Percentiles rank a stretch among this genome's conserved stretches.
Evolutionary conservation across 2,888 invertebrate genomes (phyloP).

Genomic region (Hymenopus coronatus): DNA sequence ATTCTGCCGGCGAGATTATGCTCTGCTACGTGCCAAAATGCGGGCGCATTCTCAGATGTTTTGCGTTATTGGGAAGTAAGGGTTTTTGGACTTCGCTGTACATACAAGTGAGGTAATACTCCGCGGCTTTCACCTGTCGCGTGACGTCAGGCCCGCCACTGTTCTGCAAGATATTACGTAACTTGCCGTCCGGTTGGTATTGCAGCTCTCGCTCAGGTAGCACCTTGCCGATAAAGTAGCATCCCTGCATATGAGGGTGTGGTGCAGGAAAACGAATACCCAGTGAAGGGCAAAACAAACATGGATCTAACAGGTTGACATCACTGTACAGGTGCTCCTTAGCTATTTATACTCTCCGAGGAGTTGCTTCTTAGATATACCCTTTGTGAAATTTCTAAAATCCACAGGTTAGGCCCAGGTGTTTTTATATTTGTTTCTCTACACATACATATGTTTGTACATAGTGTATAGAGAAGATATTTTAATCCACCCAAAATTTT

Average conservation of each 20-base stretch:
- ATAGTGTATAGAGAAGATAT: too few relatives aligned
- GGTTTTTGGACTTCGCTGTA: background rate
- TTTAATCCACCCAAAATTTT: too few relatives aligned
- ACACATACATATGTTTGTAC: too few relatives aligned
- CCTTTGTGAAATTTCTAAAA: too few relatives aligned
- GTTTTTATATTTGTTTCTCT: too few relatives aligned
- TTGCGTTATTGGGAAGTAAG: background rate
- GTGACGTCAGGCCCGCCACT: constrained; percentile 3
- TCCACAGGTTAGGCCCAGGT: too few relatives aligned
- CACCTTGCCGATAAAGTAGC: background rate
- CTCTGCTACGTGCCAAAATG: background rate
- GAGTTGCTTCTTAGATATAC: too few relatives aligned
- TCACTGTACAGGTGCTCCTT: too few relatives aligned
- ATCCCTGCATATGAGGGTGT: background rate
- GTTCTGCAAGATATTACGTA: constrained; percentile 10
- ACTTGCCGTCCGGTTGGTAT: constrained; percentile 7
- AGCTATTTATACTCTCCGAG: too few relatives aligned
- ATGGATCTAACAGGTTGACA: too few relatives aligned
- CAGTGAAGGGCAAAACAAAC: too few relatives aligned
- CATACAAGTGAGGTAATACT: background rate
- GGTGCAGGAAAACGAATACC: background rate
- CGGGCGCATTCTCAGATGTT: background rate
- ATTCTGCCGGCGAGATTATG: too few relatives aligned
- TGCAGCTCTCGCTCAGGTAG: background rate
- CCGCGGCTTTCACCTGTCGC: constrained; percentile 11